Conservation (phyloP, 1,140 invertebrate genomes). For the Drosophila athabasca region DNA sequence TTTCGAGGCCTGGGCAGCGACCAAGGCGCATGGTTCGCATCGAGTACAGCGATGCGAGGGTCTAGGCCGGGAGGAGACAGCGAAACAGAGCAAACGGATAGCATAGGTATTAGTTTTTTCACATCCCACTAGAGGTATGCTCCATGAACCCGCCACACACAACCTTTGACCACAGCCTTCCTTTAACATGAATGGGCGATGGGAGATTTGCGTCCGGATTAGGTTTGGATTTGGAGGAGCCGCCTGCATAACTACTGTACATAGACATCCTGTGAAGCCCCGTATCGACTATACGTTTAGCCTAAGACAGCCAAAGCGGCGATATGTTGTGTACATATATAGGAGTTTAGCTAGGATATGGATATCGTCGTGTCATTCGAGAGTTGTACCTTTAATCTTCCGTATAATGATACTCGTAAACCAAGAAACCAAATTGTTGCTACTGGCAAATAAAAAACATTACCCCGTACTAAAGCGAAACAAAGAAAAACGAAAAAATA, state of each 20-base stretch:
- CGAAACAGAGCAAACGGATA: no score
- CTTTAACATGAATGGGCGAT: slow-evolving; percentile 1
- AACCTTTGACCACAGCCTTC: neutral
- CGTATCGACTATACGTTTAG: slow-evolving; percentile 11
- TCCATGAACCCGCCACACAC: neutral
- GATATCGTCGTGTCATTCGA: slow-evolving; percentile 48
- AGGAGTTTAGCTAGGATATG: slow-evolving; percentile 33
- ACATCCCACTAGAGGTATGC: no score
- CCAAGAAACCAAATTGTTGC: slow-evolving; percentile 65
- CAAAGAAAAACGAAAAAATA: neutral
- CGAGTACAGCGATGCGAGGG: slow-evolving; percentile 70
- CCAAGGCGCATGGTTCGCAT: slow-evolving; percentile 69
- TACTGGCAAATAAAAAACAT: slow-evolving; percentile 55
- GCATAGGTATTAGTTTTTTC: neutral
- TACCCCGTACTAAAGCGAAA: slow-evolving; percentile 28
- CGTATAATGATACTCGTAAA: slow-evolving; percentile 27
- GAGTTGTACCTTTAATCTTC: slow-evolving; percentile 73
- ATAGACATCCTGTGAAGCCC: slow-evolving; percentile 12
- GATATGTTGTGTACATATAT: slow-evolving; percentile 25
- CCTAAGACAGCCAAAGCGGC: slow-evolving; percentile 41
- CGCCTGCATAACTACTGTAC: slow-evolving; percentile 6
- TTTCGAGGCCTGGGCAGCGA: slow-evolving; percentile 47
- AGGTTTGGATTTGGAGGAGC: neutral
- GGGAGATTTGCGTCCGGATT: neutral
- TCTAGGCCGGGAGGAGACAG: slow-evolving; percentile 19